Conservation (phyloP, 2,888 invertebrate species). For the Oxystoma pomonae region DNA sequence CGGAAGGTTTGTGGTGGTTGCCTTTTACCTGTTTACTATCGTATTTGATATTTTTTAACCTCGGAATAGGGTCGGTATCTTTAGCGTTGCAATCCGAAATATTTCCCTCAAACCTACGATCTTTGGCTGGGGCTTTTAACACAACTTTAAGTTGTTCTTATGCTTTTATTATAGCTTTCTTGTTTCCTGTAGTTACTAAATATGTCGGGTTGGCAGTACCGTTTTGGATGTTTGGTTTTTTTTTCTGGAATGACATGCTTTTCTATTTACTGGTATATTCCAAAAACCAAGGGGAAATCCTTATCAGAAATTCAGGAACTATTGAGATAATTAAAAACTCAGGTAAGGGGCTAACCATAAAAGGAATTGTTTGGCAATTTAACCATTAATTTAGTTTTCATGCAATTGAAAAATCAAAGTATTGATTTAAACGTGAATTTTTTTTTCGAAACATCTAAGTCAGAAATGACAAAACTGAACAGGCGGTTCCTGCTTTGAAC, state of each 20-base stretch:
- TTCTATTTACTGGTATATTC: constrained; percentile 27
- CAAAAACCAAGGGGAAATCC: constrained; percentile 79
- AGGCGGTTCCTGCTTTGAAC: no score
- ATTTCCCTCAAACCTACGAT: constrained; percentile 16
- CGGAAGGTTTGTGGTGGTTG: constrained; percentile 59
- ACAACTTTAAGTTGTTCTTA: background rate
- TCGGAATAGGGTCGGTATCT: constrained; percentile 22
- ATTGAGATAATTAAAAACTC: no score
- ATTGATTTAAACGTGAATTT: no score
- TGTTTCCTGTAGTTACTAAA: constrained; percentile 55
- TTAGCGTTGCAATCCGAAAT: constrained; percentile 4
- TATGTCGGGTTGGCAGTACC: constrained; percentile 60
- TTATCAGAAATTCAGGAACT: constrained; percentile 71
- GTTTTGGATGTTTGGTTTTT: constrained; percentile 66
- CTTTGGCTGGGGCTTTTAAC: background rate
- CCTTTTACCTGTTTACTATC: constrained; percentile 20
- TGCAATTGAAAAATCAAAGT: no score
- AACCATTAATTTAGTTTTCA: no score
- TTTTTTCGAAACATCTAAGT: no score
- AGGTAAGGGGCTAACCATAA: no score
- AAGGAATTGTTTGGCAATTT: no score
- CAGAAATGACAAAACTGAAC: no score
- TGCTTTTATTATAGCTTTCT: constrained; percentile 59
- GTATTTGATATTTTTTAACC: constrained; percentile 36
- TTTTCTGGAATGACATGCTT: constrained; percentile 20